Evolutionary conservation across 2,888 invertebrate species (phyloP), one percentile per base, ranked within the genome.

Genomic region (Operophtera brumata): DNA sequence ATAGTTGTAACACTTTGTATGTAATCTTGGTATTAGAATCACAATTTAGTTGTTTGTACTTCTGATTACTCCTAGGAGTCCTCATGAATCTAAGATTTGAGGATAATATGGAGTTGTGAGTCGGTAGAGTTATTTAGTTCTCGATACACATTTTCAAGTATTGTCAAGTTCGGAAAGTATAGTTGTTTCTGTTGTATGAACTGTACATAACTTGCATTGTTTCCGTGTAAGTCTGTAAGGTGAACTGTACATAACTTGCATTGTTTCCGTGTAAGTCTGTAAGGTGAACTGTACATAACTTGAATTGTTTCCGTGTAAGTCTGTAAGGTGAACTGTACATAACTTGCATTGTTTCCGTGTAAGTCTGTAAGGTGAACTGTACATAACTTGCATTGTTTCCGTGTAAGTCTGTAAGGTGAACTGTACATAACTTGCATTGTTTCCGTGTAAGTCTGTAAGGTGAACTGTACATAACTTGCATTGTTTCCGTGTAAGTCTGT

Each of bases 291-390:
- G 85, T 82, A 86, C 20, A 20, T 20, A 20, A 20, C 20, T 4
- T 20, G 4, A 2, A 20, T 20, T 67, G 61, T 62, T 77, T 75
- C 46, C 77, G 78, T 78, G 70, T 78, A 80, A 75, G 80, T 76
- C 71, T 75, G 69, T 82, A 86, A 84, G 80, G 76, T 70, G 69
- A 71, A 84, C 75, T 84, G 85, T 82, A 86, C 20, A 20, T 20
- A 20, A 20, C 20, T 4, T 20, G 4, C 20, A 20, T 20, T 67
- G 61, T 62, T 77, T 75, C 46, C 77, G 78, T 78, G 70, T 78
- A 80, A 75, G 80, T 76, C 71, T 75, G 69, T 82, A 86, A 84
- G 80, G 76, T 70, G 69, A 71, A 84, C 75, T 84, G 85, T 82
- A 86, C 20, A 20, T 20, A 20, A 20, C 20, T 4, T 20, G 4